Evolutionary conservation across 2,797 vertebrate species (phyloP).

Genomic region (Natrix natrix): DNA sequence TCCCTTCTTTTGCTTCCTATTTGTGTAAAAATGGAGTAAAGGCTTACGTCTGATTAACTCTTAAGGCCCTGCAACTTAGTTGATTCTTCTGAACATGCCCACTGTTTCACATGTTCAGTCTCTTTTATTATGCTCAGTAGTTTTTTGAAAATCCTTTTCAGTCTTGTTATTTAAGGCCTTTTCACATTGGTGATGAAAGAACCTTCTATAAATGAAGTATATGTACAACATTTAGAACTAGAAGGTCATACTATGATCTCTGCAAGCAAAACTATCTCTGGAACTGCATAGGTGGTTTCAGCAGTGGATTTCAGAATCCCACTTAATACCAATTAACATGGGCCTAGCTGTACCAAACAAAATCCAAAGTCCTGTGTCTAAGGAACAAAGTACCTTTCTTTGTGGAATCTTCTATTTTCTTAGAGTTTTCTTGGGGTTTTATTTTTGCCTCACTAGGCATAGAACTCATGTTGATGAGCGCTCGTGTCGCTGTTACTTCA

Average conservation of each 20-base stretch:
- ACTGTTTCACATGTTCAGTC: not conserved
- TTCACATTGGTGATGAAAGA: not conserved
- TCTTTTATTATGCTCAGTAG: not conserved
- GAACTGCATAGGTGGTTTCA: not conserved
- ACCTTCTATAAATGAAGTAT: not conserved
- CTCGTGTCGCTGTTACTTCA: slow-evolving; percentile 88
- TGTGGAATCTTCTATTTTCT: slow-evolving; percentile 67
- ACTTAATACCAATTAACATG: not conserved
- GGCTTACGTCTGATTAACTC: not conserved
- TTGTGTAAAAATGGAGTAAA: not conserved
- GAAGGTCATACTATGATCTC: not conserved
- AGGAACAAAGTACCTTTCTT: slow-evolving; percentile 70
- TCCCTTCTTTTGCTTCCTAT: not conserved
- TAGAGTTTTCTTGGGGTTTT: slow-evolving; percentile 69
- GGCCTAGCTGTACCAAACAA: not conserved
- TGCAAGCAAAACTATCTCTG: not conserved
- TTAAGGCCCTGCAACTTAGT: not conserved
- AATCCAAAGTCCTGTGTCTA: not conserved
- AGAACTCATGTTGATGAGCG: slow-evolving; percentile 89
- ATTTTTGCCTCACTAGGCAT: slow-evolving; percentile 79
- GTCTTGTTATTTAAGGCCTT: not conserved
- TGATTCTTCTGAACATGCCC: not conserved
- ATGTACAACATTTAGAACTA: not conserved
- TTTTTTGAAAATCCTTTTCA: not conserved
- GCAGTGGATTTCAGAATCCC: not conserved